phyloP scores from a whole-genome alignment of 2,797 vertebrate genomes.

The Dicrostonyx torquatus region DNA sequence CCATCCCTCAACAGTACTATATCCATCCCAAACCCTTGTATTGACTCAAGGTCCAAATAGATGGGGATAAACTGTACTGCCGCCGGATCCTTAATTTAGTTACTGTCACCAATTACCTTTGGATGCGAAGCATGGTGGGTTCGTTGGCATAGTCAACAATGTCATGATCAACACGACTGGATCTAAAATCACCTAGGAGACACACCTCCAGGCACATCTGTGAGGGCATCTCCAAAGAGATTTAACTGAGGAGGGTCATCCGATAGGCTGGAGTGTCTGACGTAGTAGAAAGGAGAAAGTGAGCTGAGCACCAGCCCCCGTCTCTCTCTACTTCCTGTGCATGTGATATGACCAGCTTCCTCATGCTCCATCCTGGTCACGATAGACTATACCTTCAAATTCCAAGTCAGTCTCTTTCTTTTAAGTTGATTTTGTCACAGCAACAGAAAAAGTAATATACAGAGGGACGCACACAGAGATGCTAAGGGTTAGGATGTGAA shows the following conservation, averaged over 20 bases:
- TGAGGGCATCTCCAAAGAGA: not conserved
- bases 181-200: not conserved
- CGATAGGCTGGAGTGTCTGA: not conserved
- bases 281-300: not conserved
- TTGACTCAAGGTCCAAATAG: not conserved
- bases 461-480: not conserved
- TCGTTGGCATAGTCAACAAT: not conserved
- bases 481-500: not conserved
- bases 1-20: fast-evolving
- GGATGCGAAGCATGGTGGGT: not conserved
- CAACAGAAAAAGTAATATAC: not conserved
- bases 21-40: not conserved
- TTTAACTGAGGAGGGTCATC: not conserved
- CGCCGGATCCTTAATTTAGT: not conserved
- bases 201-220: not conserved
- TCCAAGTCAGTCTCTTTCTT: not conserved
- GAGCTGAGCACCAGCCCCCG: not conserved
- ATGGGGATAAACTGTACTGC: not conserved
- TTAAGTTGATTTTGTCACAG: not conserved
- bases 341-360: not conserved
- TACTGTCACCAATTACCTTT: not conserved
- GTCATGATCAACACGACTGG: not conserved
- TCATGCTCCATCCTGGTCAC: not conserved
- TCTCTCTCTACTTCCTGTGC: not conserved
- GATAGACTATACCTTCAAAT: not conserved